Base-by-base conservation (phyloP, 1,140 invertebrate species). In the Diploscapter pachys region DNA sequence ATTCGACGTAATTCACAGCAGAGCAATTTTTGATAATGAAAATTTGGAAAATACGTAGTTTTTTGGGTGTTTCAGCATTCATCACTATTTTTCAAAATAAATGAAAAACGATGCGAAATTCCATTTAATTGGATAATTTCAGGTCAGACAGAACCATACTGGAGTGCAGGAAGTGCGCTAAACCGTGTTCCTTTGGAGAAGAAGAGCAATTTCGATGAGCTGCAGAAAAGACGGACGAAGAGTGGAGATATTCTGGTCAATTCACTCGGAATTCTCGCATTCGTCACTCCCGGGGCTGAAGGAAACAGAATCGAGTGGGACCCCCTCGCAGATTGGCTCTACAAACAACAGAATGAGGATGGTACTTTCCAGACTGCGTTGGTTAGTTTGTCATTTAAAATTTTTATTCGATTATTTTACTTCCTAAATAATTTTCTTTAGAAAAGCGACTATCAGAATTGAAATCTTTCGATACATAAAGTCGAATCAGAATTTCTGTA, bases 181-280 rank as follows among this genome's bases (percentile, higher is more conserved):
- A 52, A 68, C 0, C 66, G 48, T 0, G 5, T 68, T 11, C 31
- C 31, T 31, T 2, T 55, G 66, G 8, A 11, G 6, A 68, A 68
- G 66, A 51, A n/a, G 51, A 68, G 66, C 52, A 68, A 55, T 55
- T 68, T 68, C 48, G 66, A 68, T 2, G 8, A 48, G 50, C 48
- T 52, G 66, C 48, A 54, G 48, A 55, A 52, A 52, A 68, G 66
- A 68, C 6, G 51, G 0, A 53, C 57, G 8, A 68, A 68, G 73
- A 74, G 73, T 48, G 64, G 73, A 9, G 63, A 74, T 54, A 50
- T 74, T 3, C 55, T 74, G 66, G 73, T 74, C 11, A 74, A 74
- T 49, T 54, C 63, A 11, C 54, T 74, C n/a, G 73, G 63, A 62
- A n/a, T 74, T 11, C 52, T 64, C 2, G 73, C 73, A 6, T 66